These are phyloP conservation scores for Willowsia nigromaculata DNA, from an alignment of 2,888 invertebrate genomes.

Conservation along the genomic window DNA sequence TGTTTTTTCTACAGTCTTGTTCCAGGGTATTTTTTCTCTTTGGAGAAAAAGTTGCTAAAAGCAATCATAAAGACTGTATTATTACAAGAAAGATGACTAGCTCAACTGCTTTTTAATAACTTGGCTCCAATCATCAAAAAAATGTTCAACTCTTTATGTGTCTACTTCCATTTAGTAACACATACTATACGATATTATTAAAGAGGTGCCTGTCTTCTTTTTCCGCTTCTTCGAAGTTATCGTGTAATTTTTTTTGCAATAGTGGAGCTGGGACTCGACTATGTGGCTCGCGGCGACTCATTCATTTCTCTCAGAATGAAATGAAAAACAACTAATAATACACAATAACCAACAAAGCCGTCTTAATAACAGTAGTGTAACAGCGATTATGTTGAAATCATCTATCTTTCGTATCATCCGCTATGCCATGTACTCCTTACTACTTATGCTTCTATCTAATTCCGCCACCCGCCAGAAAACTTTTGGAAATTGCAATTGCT, in stretches of 20 bases:
- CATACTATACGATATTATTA: neutral
- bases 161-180: neutral
- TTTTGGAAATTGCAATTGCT: constrained; percentile 5
- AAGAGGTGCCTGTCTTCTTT: neutral
- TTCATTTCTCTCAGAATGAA: neutral
- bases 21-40: neutral
- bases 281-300: neutral
- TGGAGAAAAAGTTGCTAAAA: neutral
- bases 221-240: neutral
- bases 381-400: neutral
- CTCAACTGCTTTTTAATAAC: constrained; percentile 34
- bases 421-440: neutral
- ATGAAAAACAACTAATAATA: neutral
- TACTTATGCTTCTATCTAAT: neutral
- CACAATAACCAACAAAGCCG: neutral
- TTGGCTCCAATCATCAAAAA: constrained; percentile 41
- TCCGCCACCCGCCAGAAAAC: neutral
- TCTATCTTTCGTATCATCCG: neutral
- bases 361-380: neutral
- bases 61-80: neutral
- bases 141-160: neutral
- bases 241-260: neutral
- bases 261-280: neutral
- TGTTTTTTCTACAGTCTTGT: neutral
- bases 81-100: constrained; percentile 8